Evolutionary conservation across 2,113 vertebrate species (phyloP), one percentile per base, ranked within the genome.

Genomic region (Nothoprocta perdicaria): DNA sequence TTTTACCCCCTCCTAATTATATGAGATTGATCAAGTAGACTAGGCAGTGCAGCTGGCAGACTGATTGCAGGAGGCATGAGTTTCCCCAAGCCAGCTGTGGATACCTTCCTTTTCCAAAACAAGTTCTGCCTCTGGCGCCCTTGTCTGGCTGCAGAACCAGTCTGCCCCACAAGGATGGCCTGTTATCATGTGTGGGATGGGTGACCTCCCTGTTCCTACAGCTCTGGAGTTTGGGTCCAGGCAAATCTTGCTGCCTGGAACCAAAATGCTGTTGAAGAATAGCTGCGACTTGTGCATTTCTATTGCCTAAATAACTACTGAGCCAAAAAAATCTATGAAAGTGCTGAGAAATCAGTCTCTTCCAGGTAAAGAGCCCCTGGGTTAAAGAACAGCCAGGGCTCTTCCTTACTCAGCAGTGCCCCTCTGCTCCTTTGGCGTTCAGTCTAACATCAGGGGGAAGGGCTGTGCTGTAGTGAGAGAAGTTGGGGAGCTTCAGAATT

Each of bases 131-230:
- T 90, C 74, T 48, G 80, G 83, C 73, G 13, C 58, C 80, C 75
- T 74, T 12, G 23, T 66, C 74, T 58, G 73, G 89, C 68, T 77
- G 89, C 80, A 27, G 60, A 87, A 89, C 95, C 87, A 82, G 94
- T 92, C 89, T 95, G 60, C 5, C 50, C 60, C 33, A 57, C n/a
- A 76, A 1, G 52, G 41, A 35, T 4, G 17, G 60, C 48, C 10
- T 58, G 46, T 62, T 65, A 73, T 9, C 0, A 2, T 41, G 8
- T 63, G 46, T 65, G 67, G 33, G 52, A 35, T 48, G 58, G 14
- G 6, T 43, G 45, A 90, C 57, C 72, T 62, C 61, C 74, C 81
- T 80, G 7, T 8, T 31, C 80, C 16, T 17, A 29, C 41, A 52
- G 58, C 24, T 81, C 50, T 8, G 1, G 14, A 17, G 81, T 57